phyloP scores from a whole-genome alignment of 2,888 invertebrate species.

The Aphrophora alni region DNA sequence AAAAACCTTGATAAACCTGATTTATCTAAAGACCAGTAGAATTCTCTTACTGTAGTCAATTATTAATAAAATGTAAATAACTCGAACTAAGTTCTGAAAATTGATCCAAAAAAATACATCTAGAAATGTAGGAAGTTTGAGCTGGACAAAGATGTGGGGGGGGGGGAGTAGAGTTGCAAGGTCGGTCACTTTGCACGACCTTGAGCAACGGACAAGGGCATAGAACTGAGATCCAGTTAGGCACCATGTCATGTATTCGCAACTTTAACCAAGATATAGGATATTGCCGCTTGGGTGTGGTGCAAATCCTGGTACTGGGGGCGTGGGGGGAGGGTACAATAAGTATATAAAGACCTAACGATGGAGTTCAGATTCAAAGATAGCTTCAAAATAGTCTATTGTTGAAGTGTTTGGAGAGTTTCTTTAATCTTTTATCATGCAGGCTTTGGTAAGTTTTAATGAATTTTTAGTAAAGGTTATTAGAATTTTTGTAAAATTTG shows the following conservation, averaged over 20 bases:
- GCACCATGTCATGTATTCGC: neutral
- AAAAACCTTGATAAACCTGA: no score
- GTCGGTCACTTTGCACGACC: neutral
- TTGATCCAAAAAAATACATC: neutral
- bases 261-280: neutral
- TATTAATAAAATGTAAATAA: no score
- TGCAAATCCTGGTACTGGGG: neutral
- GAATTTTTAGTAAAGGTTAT: neutral
- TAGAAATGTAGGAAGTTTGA: neutral
- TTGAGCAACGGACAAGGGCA: neutral
- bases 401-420: constrained; percentile 33
- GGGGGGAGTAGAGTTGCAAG: neutral
- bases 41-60: no score
- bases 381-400: constrained; percentile 31
- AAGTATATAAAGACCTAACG: constrained; percentile 12
- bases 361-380: neutral
- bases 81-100: no score
- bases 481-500: neutral
- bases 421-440: constrained; percentile 19
- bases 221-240: neutral
- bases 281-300: neutral
- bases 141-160: neutral
- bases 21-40: no score
- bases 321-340: neutral
- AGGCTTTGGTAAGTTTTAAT: constrained; percentile 23